A percentile compares a stretch with the other conserved stretches of the same genome.
Evolutionary conservation across 1,140 invertebrate species (phyloP).

Genomic region (Hyles vespertilio): DNA sequence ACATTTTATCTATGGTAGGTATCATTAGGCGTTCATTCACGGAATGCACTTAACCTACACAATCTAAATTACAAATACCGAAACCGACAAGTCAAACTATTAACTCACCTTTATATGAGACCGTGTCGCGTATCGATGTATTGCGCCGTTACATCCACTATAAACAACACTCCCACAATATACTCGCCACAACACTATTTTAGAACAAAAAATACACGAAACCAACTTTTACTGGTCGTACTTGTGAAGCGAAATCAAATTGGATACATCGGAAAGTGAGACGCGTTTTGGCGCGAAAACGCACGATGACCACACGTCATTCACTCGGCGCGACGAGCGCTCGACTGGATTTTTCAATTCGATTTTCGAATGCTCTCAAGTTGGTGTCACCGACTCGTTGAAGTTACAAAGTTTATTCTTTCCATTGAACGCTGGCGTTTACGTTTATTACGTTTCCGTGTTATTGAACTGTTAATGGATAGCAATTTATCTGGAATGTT

Average conservation of each 20-base stretch:
- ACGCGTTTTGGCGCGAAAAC: conserved; percentile 41
- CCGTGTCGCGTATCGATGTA: conserved; percentile 23
- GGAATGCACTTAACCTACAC: conserved; percentile 4
- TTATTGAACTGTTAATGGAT: too few species aligned
- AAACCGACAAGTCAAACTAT: conserved; percentile 31
- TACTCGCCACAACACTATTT: neutral
- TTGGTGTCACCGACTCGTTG: neutral
- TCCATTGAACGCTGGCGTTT: conserved; percentile 16
- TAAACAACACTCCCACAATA: conserved; percentile 20
- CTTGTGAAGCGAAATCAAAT: neutral
- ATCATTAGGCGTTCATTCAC: neutral
- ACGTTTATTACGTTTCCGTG: too few species aligned
- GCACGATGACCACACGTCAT: conserved; percentile 23
- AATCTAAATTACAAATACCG: conserved; percentile 12
- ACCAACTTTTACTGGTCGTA: neutral
- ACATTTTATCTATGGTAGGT: too few species aligned
- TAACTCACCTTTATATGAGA: conserved; percentile 35
- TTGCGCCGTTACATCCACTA: conserved; percentile 7
- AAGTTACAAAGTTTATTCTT: conserved; percentile 1
- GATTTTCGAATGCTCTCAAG: conserved; percentile 9
- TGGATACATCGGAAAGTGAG: conserved; percentile 22
- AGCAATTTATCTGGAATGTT: too few species aligned
- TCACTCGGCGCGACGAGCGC: conserved; percentile 32
- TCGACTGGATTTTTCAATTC: conserved; percentile 29
- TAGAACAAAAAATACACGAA: neutral